Base-by-base conservation (phyloP, 2,113 vertebrate species). In the Taxidea taxus region DNA sequence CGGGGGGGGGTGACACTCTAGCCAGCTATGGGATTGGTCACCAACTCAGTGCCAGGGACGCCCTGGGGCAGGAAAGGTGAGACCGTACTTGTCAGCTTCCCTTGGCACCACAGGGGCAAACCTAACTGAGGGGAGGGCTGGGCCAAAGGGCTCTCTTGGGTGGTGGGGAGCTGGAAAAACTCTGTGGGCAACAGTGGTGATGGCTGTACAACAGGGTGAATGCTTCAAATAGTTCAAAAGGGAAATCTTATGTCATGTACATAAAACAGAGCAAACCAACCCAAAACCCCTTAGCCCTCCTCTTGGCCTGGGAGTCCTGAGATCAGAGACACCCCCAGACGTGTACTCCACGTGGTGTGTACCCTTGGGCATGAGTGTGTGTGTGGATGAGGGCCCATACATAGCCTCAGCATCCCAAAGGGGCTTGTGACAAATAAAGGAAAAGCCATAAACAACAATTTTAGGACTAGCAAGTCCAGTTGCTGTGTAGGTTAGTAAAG, bases 311-410 rank as follows among this genome's bases (percentile, higher is more conserved):
- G 84, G 34, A 88, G 37, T 74, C 64, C 92, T 37, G 10, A 70
- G 62, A 49, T 47, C 39, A 83, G n/a, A 82, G 56, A 60, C 29
- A 27, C 23, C 31, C 47, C 74, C 25, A 3, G 20, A 70, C 14
- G 11, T 10, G 13, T 6, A 74, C 0, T 5, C 34, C 84, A 15
- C 1, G 4, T 29, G 39, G 31, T 11, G 8, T 1, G 0, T 51
- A 1, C 1, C 3, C 27, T 23, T 25, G 9, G 9, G 58, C 0
- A 0, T 47, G 42, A 39, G 29, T 34, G 3, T 29, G 4, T 20
- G n/a, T 60, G n/a, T 80, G 21, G 68, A 77, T 44, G 27, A 68
- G 74, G 86, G 31, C 21, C 47, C n/a, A 70, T 8, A 16, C 2
- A 0, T 16, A 87, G 34, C 6, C 13, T 87, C n/a, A 56, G 72